phyloP scores from a whole-genome alignment of 2,888 invertebrate species.

The Drosophila niveifrons region DNA sequence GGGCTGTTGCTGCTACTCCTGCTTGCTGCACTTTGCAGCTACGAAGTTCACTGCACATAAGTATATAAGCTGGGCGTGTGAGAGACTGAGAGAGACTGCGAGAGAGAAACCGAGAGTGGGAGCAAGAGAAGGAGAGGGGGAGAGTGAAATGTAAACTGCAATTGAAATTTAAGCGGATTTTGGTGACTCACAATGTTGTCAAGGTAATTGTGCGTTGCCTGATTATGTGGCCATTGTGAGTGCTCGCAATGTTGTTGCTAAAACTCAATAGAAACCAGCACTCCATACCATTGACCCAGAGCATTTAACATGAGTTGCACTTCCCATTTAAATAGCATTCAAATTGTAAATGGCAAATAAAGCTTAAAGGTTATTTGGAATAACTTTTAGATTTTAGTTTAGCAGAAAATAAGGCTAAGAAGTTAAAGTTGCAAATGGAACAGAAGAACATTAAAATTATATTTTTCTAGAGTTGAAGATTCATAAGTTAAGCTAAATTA shows the following conservation, averaged over 20 bases:
- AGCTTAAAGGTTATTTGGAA: no score
- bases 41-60: slow-evolving; percentile 6
- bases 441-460: no score
- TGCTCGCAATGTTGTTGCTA: background rate
- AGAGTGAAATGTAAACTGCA: slow-evolving; percentile 50
- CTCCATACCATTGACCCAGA: no score
- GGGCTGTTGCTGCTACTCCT: slow-evolving; percentile 4
- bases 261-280: background rate
- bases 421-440: no score
- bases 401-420: no score
- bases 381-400: no score
- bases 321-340: background rate
- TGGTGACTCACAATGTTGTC: slow-evolving; percentile 48
- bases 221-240: slow-evolving; percentile 23
- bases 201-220: slow-evolving; percentile 47
- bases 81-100: background rate
- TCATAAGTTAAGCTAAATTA: no score
- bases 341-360: no score
- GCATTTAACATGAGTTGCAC: no score
- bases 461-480: no score
- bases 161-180: slow-evolving; percentile 61
- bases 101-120: background rate
- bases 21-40: slow-evolving; percentile 18
- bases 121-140: background rate
- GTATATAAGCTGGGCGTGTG: slow-evolving; percentile 11